Evolutionary conservation across 2,113 vertebrate species (phyloP).

Genomic region (zebrafish (Danio rerio)): DNA sequence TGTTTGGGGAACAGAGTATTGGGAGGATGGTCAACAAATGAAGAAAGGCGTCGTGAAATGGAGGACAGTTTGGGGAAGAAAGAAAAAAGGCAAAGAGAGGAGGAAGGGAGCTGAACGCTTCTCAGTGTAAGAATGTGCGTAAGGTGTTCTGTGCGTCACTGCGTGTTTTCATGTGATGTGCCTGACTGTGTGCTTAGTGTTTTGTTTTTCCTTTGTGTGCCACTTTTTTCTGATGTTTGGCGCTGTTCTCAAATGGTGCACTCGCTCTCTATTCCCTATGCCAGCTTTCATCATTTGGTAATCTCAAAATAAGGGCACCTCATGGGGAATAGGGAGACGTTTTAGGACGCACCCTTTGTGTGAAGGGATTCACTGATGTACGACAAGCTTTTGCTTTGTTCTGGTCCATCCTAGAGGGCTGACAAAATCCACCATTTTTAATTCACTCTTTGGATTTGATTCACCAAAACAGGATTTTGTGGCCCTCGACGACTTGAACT

Average conservation of each 20-base stretch:
- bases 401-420: constrained; percentile 60
- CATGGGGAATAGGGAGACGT: constrained; percentile 59
- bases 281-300: constrained; percentile 22
- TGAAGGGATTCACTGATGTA: constrained; percentile 36
- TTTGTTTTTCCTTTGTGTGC: constrained; percentile 51
- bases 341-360: constrained; percentile 47
- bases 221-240: constrained; percentile 41
- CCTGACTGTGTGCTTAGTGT: constrained; percentile 53
- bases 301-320: constrained; percentile 43
- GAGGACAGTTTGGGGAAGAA: constrained; percentile 71
- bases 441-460: not conserved
- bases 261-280: constrained; percentile 58
- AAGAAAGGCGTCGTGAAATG: constrained; percentile 69
- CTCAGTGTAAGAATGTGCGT: constrained; percentile 78
- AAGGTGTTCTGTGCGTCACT: constrained; percentile 57
- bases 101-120: constrained; percentile 71
- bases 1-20: constrained; percentile 63
- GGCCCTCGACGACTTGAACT: constrained; percentile 62
- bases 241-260: constrained; percentile 51
- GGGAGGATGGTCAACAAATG: constrained; percentile 70
- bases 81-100: constrained; percentile 63
- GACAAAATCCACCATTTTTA: constrained; percentile 27
- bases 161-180: constrained; percentile 59
- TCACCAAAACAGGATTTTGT: constrained; percentile 51
- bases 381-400: constrained; percentile 47